Base-by-base conservation (phyloP, 2,113 vertebrate species). In the Echinops telfairi region DNA sequence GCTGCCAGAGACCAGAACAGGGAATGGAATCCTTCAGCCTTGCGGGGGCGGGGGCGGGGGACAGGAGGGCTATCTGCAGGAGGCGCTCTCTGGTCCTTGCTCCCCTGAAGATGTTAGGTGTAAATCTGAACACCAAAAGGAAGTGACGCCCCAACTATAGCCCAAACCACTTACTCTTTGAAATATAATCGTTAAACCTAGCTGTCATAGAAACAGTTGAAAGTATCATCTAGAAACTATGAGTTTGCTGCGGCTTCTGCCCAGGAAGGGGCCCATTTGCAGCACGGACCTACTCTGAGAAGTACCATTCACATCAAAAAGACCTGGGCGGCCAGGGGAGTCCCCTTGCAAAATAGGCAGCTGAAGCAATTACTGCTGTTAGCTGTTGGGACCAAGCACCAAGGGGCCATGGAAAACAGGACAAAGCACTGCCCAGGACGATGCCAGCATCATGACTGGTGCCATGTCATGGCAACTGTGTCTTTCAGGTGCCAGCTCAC, bases 31-130 rank as follows among this genome's bases (percentile, higher is more conserved):
- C 19, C 47, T 47, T 71, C 91, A 36, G 47, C 64, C 27, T 27
- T 4, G 19, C 20, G 0, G 53, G 68, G 3, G 23, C n/a, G 40
- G 60, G 19, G 20, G 0, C 0, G 5, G 23, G 38, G 36, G 68
- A 66, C 38, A 62, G 8, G 2, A 19, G 15, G 60, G 14, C 31
- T 10, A 19, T 2, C 73, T 68, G 53, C 60, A 0, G 38, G 8
- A 31, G 23, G 33, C 17, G 14, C 66, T 70, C 4, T 16, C 85
- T 27, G 43, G 6, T 19, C 3, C 70, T 16, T 23, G 75, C n/a
- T 27, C 2, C 60, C 70, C 19, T 11, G 25, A 17, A 58, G 73
- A 38, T 27, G 23, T 3, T 17, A 58, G 47, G 36, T 19, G 5
- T 36, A 9, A 31, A n/a, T 20, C 14, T 15, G 23, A 5, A 66